A percentile compares a stretch with the other conserved stretches of the same genome.
phyloP scores from a whole-genome alignment of 2,797 vertebrate genomes.

The Sciaenops ocellatus region DNA sequence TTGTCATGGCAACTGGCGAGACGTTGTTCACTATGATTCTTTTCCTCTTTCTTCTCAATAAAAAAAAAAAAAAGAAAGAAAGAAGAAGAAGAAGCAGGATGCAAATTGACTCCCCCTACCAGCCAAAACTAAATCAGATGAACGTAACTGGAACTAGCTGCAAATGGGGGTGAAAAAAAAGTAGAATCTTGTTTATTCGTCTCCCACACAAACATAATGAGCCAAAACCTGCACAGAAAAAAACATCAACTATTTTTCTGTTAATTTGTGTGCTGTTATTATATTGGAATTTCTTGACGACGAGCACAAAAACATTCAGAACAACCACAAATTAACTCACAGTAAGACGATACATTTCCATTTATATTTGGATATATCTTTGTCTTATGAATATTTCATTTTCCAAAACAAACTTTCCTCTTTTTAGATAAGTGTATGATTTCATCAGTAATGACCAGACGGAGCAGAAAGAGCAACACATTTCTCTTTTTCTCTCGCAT shows the following conservation, averaged over 20 bases:
- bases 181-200: constrained; percentile 22
- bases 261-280: constrained; percentile 30
- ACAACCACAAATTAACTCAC: constrained; percentile 15
- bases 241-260: constrained; percentile 11
- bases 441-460: background rate
- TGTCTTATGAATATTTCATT: constrained; percentile 25
- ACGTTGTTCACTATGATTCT: constrained; percentile 66
- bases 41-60: constrained; percentile 59
- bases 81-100: constrained; percentile 37
- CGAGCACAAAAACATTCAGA: constrained; percentile 2
- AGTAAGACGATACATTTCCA: background rate
- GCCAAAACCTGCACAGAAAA: constrained; percentile 30
- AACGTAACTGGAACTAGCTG: constrained; percentile 48
- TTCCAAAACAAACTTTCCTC: constrained; percentile 8
- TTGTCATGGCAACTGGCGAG: constrained; percentile 86
- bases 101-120: constrained; percentile 56
- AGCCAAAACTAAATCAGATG: constrained; percentile 52
- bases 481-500: background rate
- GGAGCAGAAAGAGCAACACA: background rate
- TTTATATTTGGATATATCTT: constrained; percentile 15
- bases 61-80: constrained; percentile 12
- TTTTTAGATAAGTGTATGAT: background rate
- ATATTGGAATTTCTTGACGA: constrained; percentile 10
- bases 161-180: constrained; percentile 9
- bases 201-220: constrained; percentile 32